phyloP scores from a whole-genome alignment of 2,888 invertebrate species.

The Cordilura impudica region DNA sequence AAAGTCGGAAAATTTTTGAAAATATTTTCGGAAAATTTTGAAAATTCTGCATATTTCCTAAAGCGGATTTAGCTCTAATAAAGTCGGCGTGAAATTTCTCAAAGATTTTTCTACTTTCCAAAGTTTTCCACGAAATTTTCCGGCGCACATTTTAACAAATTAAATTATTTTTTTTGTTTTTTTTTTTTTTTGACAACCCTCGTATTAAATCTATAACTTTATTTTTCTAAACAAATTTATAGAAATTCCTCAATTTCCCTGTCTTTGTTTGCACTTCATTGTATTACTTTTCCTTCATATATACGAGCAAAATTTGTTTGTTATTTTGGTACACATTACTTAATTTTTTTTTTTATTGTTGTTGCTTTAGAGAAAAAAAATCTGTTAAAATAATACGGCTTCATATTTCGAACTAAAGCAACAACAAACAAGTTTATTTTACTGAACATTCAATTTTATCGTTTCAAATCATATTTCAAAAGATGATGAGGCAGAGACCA shows the following conservation, averaged over 20 bases:
- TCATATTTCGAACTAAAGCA: not conserved
- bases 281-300: not conserved
- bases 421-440: constrained; percentile 2
- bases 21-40: too few relatives aligned
- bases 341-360: not conserved
- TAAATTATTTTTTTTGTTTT: too few relatives aligned
- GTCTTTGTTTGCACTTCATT: not conserved
- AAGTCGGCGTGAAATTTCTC: too few relatives aligned
- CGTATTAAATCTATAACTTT: constrained; percentile 4
- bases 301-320: not conserved
- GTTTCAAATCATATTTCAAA: not conserved
- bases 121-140: too few relatives aligned
- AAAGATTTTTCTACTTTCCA: too few relatives aligned
- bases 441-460: not conserved
- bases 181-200: too few relatives aligned
- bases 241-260: not conserved
- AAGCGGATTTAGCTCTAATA: too few relatives aligned
- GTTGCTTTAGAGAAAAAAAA: not conserved
- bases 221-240: not conserved
- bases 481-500: not conserved
- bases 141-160: too few relatives aligned
- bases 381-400: not conserved
- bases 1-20: too few relatives aligned
- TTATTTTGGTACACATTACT: not conserved
- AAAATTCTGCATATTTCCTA: too few relatives aligned